These are phyloP conservation scores for Tenodera sinensis DNA, from an alignment of 2,888 invertebrate genomes.

Conservation along the genomic window DNA sequence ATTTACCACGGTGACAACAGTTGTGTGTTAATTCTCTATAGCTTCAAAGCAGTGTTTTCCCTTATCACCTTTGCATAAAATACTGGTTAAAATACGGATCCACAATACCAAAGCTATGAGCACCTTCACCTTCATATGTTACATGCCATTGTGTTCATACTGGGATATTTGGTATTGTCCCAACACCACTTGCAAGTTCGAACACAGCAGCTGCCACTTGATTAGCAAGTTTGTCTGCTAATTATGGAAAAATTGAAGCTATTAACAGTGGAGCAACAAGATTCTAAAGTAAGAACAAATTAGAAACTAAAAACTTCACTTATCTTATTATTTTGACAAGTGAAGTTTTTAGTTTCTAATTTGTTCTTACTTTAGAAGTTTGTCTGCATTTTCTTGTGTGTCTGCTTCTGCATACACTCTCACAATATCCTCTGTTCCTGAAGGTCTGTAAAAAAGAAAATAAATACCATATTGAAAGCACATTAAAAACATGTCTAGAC, in stretches of 20 bases:
- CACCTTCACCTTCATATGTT: neutral
- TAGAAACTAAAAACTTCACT: too few relatives aligned
- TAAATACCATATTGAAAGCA: too few relatives aligned
- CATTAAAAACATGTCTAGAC: too few relatives aligned
- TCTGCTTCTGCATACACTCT: constrained; percentile 94
- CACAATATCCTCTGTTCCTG: constrained; percentile 96
- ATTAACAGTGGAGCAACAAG: too few relatives aligned
- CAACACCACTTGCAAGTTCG: constrained; percentile 75
- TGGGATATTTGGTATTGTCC: constrained; percentile 54
- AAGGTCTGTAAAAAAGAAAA: constrained; percentile 60
- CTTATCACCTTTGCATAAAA: neutral
- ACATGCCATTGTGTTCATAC: constrained; percentile 14
- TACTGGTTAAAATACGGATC: neutral
- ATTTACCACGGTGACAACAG: neutral
- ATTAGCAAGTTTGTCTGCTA: constrained; percentile 66
- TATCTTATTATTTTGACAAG: too few relatives aligned
- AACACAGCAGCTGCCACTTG: constrained; percentile 74
- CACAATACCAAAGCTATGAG: neutral
- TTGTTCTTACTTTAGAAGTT: too few relatives aligned
- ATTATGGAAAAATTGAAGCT: too few relatives aligned
- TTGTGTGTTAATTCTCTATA: neutral
- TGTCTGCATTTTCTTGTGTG: constrained; percentile 64
- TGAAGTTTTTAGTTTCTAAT: too few relatives aligned
- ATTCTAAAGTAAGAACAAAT: too few relatives aligned
- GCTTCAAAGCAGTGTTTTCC: neutral